Conservation (phyloP, 2,797 vertebrate genomes). For the Sphaeramia orbicularis region DNA sequence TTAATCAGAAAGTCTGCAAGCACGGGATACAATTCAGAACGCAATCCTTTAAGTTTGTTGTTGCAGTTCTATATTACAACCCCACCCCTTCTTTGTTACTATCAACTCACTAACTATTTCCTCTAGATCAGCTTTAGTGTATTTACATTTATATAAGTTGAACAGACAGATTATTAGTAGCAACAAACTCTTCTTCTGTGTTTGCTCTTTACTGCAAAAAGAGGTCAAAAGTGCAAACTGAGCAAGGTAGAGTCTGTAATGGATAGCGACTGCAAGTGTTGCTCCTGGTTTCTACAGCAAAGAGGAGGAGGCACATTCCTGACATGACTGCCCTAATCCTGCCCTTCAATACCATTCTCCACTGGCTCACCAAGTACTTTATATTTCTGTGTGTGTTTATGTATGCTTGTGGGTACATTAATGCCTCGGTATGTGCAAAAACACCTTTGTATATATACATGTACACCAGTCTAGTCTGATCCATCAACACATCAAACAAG, state of each 20-base stretch:
- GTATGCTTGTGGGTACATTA: not conserved
- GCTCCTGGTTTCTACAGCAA: slow-evolving; percentile 21
- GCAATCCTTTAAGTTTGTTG: slow-evolving; percentile 11
- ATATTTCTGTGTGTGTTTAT: slow-evolving; percentile 16
- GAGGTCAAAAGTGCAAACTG: slow-evolving; percentile 43
- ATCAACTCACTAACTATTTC: not conserved
- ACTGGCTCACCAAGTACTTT: slow-evolving; percentile 22
- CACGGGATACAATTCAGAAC: slow-evolving; percentile 9
- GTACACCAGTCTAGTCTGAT: slow-evolving; percentile 10
- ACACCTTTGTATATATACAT: not conserved
- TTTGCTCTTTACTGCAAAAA: not conserved
- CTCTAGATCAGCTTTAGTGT: not conserved
- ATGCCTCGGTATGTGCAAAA: slow-evolving; percentile 17
- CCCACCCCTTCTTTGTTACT: slow-evolving; percentile 9
- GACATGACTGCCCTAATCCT: slow-evolving; percentile 53
- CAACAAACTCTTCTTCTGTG: not conserved
- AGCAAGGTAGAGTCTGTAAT: not conserved
- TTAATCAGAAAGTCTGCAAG: slow-evolving; percentile 34
- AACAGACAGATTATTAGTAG: not conserved
- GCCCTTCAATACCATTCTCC: slow-evolving; percentile 23
- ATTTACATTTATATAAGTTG: not conserved
- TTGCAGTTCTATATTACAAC: slow-evolving; percentile 25
- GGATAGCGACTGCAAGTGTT: not conserved
- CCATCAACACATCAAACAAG: slow-evolving; percentile 17
- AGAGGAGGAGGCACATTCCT: slow-evolving; percentile 57